Base-by-base conservation (phyloP, 2,797 vertebrate genomes). In the Oryzias dopingdopingensis region DNA sequence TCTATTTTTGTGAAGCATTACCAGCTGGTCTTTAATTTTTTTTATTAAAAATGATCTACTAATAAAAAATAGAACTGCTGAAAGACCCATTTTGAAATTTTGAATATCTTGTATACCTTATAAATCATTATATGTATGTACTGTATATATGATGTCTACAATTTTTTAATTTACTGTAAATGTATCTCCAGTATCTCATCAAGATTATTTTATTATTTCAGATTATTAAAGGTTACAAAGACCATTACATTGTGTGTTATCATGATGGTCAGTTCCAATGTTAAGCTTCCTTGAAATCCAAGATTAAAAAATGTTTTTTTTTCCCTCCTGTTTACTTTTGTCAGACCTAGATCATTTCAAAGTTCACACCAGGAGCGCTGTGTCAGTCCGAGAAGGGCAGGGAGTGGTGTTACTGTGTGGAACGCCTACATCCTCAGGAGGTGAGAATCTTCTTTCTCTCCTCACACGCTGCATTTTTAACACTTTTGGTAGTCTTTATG, bases 361-460 rank as follows among this genome's bases (percentile, higher is more conserved):
- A 90, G 92, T 84, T 54, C 94, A 93, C 69, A 93, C 88, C 68
- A 93, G 95, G 77, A 96, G 94, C 2, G 88, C 93, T 0, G 96
- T 98, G 74, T 98, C 95, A 0, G 96, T 98, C 51, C 93, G 96
- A n/a, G 95, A 96, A 70, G 96, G 96, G 42, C 96, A 98, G 85
- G 96, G 96, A 13, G 95, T 98, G 0, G 96, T 98, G 80, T 84
- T 98, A 69, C 92, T 98, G 24, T 98, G 96, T 2, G 95, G 96
- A 43, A 93, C 93, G 4, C 89, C 94, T 0, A 92, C 93, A 17
- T 94, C 93, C 57, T 91, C 94, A 0, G 95, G 93, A 93, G 96
- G 96, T 98, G 88, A 93, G 32, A 37, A 37, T 37, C 32, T 37
- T 37, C 32, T 12, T 37, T 37, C 32, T 37, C 64, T 42, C 47